Evolutionary conservation across 2,113 vertebrate genomes (phyloP).

Genomic region (Nesospiza acunhae): DNA sequence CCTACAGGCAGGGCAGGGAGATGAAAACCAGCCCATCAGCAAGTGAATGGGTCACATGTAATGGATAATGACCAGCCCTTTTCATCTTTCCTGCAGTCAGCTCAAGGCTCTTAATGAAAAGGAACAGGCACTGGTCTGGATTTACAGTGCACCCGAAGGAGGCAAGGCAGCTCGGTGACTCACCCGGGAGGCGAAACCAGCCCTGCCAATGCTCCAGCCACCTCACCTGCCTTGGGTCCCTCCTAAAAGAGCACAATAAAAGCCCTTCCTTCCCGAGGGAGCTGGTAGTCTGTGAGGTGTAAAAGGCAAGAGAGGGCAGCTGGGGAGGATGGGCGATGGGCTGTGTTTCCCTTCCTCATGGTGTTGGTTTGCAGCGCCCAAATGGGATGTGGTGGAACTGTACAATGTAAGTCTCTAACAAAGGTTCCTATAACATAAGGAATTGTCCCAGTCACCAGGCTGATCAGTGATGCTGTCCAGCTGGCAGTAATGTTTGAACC

Average conservation of each 20-base stretch:
- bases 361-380: background rate
- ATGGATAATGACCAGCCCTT: conserved; percentile 38
- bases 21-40: conserved; percentile 55
- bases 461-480: background rate
- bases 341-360: background rate
- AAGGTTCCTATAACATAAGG: background rate
- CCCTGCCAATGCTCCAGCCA: background rate
- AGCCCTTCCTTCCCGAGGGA: background rate
- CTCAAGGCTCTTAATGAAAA: conserved; percentile 33
- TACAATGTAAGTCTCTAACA: accelerated
- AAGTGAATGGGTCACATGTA: conserved; percentile 27
- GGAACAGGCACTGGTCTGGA: background rate
- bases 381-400: background rate
- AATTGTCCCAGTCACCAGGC: background rate
- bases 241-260: background rate
- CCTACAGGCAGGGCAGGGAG: conserved; percentile 33
- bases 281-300: background rate
- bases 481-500: background rate
- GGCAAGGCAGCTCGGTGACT: background rate
- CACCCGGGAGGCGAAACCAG: background rate
- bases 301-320: background rate
- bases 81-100: conserved; percentile 7
- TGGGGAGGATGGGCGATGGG: background rate
- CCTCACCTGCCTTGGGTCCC: background rate
- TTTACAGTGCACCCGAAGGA: background rate